Conservation (phyloP, 1,140 invertebrate species). For the Augochlora pura region DNA sequence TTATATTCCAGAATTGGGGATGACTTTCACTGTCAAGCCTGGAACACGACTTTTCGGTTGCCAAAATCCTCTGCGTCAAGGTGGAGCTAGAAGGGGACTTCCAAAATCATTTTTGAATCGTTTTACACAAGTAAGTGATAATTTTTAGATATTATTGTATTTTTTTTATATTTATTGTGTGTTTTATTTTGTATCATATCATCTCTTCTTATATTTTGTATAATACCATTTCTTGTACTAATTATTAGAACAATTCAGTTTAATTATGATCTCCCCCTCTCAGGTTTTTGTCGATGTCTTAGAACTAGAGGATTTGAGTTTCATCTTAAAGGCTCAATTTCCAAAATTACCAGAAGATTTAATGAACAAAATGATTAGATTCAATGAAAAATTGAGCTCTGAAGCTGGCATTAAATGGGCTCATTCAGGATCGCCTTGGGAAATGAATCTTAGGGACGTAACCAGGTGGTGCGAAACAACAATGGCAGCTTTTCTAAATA, state of each 20-base stretch:
- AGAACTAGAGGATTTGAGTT: constrained; percentile 87
- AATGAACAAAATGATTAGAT: constrained; percentile 88
- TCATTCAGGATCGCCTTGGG: constrained; percentile 92
- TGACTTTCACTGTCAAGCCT: constrained; percentile 89
- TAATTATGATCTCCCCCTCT: neutral
- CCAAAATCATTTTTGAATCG: constrained; percentile 98
- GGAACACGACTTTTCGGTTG: constrained; percentile 96
- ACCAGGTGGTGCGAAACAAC: constrained; percentile 93
- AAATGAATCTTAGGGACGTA: constrained; percentile 98
- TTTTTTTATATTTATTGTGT: no score
- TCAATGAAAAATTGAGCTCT: constrained; percentile 87
- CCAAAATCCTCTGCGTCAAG: constrained; percentile 98
- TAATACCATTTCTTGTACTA: no score
- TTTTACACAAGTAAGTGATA: constrained; percentile 91
- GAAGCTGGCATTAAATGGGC: constrained; percentile 87
- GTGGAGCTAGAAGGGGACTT: constrained; percentile 95
- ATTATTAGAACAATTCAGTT: no score
- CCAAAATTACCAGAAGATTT: constrained; percentile 80
- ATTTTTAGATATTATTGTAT: neutral
- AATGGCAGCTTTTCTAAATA: constrained; percentile 58
- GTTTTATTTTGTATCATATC: no score
- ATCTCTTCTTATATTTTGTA: no score
- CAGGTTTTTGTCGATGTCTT: constrained; percentile 92
- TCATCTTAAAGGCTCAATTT: constrained; percentile 83
- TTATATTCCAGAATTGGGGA: constrained; percentile 95